These are phyloP conservation scores for Xyrichtys novacula DNA, from an alignment of 2,797 vertebrate species.

Conservation along the genomic window DNA sequence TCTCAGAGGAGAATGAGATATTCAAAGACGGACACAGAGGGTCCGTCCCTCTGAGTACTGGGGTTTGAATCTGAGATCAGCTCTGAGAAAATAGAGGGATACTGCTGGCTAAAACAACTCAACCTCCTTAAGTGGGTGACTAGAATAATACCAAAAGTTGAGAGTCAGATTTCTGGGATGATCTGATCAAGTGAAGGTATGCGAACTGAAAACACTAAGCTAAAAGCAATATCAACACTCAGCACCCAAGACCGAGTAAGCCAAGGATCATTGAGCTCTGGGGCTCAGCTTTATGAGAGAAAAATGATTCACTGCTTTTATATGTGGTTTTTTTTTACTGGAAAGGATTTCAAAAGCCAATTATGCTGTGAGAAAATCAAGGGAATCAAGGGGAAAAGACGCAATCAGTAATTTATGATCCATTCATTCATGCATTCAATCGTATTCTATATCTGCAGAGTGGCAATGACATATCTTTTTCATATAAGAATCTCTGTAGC, in stretches of 20 bases:
- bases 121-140: conserved; percentile 61
- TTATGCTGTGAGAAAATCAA: conserved; percentile 42
- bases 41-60: conserved; percentile 53
- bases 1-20: conserved; percentile 65
- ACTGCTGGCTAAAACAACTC: conserved; percentile 76
- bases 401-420: conserved; percentile 22
- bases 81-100: conserved; percentile 63
- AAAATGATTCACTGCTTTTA: conserved; percentile 36
- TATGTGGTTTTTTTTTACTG: conserved; percentile 13
- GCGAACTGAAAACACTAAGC: conserved; percentile 78
- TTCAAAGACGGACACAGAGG: conserved; percentile 49
- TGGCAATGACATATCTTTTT: conserved; percentile 3
- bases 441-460: background rate
- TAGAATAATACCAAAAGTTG: conserved; percentile 69
- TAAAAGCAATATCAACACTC: conserved; percentile 68
- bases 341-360: conserved; percentile 29
- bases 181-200: conserved; percentile 78
- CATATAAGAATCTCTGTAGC: conserved; percentile 26
- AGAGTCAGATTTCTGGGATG: conserved; percentile 80
- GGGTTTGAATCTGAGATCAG: conserved; percentile 70
- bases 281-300: conserved; percentile 27
- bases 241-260: conserved; percentile 54
- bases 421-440: conserved; percentile 2
- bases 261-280: conserved; percentile 60
- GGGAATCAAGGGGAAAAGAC: conserved; percentile 32